Evolutionary conservation across 2,113 vertebrate genomes (phyloP).

Genomic region (Rhipidura dahli): DNA sequence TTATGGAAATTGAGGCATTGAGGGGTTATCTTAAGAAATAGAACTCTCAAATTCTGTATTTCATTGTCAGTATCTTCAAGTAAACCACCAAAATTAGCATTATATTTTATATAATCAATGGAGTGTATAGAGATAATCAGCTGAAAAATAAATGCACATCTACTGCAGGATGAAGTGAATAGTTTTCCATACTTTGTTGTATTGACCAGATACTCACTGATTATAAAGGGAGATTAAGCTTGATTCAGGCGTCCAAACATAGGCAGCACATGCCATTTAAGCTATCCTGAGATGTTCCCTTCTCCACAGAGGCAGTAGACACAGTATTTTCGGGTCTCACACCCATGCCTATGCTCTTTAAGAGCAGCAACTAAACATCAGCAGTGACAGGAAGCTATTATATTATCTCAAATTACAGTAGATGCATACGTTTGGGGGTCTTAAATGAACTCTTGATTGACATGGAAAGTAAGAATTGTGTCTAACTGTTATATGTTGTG

Average conservation of each 20-base stretch:
- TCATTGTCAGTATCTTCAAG: neutral
- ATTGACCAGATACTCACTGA: neutral
- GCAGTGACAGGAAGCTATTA: neutral
- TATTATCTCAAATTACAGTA: neutral
- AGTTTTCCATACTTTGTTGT: neutral
- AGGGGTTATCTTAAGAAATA: neutral
- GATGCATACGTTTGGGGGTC: rapidly evolving
- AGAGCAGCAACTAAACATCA: neutral
- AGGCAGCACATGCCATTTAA: neutral
- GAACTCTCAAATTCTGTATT: neutral
- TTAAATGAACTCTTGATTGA: neutral
- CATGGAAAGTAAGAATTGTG: neutral
- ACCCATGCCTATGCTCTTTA: neutral
- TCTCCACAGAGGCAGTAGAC: neutral
- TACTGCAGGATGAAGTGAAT: neutral
- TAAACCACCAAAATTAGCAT: neutral
- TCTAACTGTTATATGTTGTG: neutral
- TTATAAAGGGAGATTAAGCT: neutral
- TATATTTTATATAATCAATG: neutral
- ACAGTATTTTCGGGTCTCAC: neutral
- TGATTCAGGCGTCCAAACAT: neutral
- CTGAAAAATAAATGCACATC: rapidly evolving
- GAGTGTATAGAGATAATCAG: neutral
- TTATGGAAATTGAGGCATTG: neutral
- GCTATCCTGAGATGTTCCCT: neutral